A percentile compares a stretch with the other conserved stretches of the same genome.
Evolutionary conservation across 2,113 vertebrate species (phyloP).

Genomic region (Azemiops feae): DNA sequence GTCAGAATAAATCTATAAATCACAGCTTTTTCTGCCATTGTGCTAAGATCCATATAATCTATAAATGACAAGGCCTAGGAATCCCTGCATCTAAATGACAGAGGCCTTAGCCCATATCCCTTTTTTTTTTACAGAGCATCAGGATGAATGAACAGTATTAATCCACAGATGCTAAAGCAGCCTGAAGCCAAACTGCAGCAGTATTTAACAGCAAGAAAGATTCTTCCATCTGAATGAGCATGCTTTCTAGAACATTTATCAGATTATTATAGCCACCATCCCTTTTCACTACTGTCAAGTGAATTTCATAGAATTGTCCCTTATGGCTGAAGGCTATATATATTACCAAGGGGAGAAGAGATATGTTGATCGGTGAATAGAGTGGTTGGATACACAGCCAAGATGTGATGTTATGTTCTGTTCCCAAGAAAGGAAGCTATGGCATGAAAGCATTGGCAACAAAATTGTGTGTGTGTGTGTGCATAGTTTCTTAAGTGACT

Average conservation of each 20-base stretch:
- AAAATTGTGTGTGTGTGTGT: background rate
- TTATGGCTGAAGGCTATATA: constrained; percentile 52
- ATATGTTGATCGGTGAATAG: background rate
- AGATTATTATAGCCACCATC: constrained; percentile 67
- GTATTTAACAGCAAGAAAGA: constrained; percentile 49
- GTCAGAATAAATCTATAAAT: background rate
- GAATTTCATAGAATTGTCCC: constrained; percentile 45
- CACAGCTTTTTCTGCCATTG: background rate
- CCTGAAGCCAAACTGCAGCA: constrained; percentile 58
- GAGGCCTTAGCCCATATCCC: background rate
- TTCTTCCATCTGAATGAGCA: constrained; percentile 66
- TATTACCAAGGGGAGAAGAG: constrained; percentile 37
- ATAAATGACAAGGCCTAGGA: background rate
- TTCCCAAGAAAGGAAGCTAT: background rate
- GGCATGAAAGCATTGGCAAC: background rate
- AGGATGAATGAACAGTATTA: constrained; percentile 7
- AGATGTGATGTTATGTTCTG: background rate
- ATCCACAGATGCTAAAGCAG: constrained; percentile 52
- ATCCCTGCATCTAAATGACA: background rate
- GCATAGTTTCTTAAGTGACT: background rate
- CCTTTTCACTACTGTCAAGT: constrained; percentile 34
- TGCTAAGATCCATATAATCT: background rate
- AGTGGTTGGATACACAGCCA: background rate
- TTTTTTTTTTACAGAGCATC: constrained; percentile 32
- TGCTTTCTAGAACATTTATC: constrained; percentile 72